Base-by-base conservation (phyloP, 2,888 invertebrate genomes). In the Xestoiulus laeticollis region DNA sequence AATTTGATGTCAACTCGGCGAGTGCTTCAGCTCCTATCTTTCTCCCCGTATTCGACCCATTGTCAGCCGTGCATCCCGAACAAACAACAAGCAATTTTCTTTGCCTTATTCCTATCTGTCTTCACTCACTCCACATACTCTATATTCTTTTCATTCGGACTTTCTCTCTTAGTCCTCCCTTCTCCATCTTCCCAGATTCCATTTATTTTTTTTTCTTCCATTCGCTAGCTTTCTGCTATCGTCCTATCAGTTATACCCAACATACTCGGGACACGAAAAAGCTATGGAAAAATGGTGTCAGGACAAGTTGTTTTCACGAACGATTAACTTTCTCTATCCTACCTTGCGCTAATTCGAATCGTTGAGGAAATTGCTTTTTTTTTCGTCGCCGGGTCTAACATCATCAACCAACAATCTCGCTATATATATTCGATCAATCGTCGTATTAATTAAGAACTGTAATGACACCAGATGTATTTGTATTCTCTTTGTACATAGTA, bases 271-370 rank as follows among this genome's bases (percentile, higher is more conserved):
- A 1, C n/a, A 19, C 48, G 8, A 10, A 5, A 48, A 48, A 48
- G 16, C 48, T n/a, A 53, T 12, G 53, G n/a, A n/a, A 53, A 53
- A 53, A 53, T 6, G 53, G 19, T n/a, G 53, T n/a, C n/a, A 4
- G 53, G 19, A 53, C 53, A 53, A 53, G 19, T 53, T 53, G 53
- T 53, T 53, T 53, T 53, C 53, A 53, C 53, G 53, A 53, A 53
- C 53, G 53, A 53, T 53, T 53, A 53, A 53, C 53, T 53, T 53
- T 53, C 48, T 48, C 53, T 53, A 53, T 53, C 53, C 53, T 53
- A 53, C 53, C 53, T 53, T 53, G 53, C n/a, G 53, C 53, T 53
- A 53, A 53, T 53, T 53, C 53, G 53, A 53, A 53, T 53, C 53
- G 53, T n/a, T 48, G 53, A 53, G 53, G 53, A 53, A 53, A 53